Evolutionary conservation across 2,888 invertebrate genomes (phyloP).

Genomic region (Leptinotarsa peninsularis): DNA sequence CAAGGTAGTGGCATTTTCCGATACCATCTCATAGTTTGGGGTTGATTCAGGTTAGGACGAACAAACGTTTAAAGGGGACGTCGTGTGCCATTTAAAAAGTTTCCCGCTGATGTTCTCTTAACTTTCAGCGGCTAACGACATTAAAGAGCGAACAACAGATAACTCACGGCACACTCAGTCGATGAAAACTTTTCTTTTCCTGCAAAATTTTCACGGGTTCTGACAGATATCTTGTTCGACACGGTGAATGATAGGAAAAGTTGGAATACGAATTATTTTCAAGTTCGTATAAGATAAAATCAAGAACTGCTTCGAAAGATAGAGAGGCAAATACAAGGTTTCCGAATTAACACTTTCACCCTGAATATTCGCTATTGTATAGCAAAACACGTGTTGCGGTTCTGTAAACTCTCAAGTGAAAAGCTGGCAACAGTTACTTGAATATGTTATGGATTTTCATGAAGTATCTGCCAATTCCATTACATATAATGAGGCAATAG

Average conservation of each 20-base stretch:
- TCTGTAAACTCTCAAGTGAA: too few species aligned
- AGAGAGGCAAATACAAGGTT: too few species aligned
- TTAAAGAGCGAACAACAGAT: slow-evolving; percentile 47
- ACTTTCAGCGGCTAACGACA: slow-evolving; percentile 44
- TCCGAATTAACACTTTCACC: too few species aligned
- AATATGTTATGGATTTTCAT: too few species aligned
- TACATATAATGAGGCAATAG: too few species aligned
- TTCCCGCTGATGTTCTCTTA: slow-evolving; percentile 42
- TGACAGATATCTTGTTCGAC: not conserved
- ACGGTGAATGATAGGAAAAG: slow-evolving; percentile 1
- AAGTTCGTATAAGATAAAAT: too few species aligned
- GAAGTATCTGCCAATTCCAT: too few species aligned
- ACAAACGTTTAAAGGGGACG: slow-evolving; percentile 25
- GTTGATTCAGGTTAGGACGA: slow-evolving; percentile 33
- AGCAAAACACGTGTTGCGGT: too few species aligned
- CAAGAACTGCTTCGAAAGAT: too few species aligned
- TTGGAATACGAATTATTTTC: not conserved
- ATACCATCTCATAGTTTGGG: slow-evolving; percentile 40
- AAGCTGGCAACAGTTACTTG: too few species aligned
- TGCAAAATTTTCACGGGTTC: slow-evolving; percentile 29
- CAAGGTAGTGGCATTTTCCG: slow-evolving; percentile 40
- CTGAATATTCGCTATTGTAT: too few species aligned
- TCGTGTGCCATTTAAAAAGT: slow-evolving; percentile 45
- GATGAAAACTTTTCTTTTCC: slow-evolving; percentile 42
- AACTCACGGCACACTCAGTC: slow-evolving; percentile 39